Base-by-base conservation (phyloP, 2,888 invertebrate genomes). In the Malthinus seriepunctatus region DNA sequence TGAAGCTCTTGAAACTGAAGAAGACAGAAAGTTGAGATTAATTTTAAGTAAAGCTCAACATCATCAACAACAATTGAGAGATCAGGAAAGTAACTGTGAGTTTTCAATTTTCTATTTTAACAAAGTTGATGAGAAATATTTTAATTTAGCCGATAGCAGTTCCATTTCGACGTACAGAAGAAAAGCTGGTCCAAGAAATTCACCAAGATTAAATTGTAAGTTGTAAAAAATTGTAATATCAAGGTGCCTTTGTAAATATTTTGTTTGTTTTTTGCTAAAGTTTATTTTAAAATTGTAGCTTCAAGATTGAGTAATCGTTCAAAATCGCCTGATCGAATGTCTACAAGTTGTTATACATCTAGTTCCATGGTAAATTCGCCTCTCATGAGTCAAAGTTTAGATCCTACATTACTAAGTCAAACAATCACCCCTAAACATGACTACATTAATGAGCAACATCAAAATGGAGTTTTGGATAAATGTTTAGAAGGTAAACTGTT, bases 21-120 rank as follows among this genome's bases (percentile, higher is more conserved):
- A 93, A 67, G 93, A 95, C 76, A 86, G 91, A 69, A 94, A 95
- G 79, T 78, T 95, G 65, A 83, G 91, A 49, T 83, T 93, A 63
- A 93, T 95, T 68, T 81, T 95, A 8, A 92, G 90, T 77, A 94
- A 95, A 83, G 94, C 95, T 1, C 91, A 93, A 71, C 92, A 93
- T 72, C 94, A 95, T 76, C 94, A 94, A 73, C 88, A 91, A 63
- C 92, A 93, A 71, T 74, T 93, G 47, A 86, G 88, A 71, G 90
- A 90, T 64, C 88, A 90, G 73, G 87, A 84, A 33, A 80, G 80
- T 9, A 63, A 64, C 51, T 66, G 73, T 69, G 56, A 55, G 46
- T 32, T 31, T 10, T 23, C 5, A 23, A 23, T 23, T 23, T 23
- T 23, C 23, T 23, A 23, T 23, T 23, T 23, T 23, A 2, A 23